phyloP scores from a whole-genome alignment of 2,113 vertebrate species.

The Cyanoliseus patagonus region DNA sequence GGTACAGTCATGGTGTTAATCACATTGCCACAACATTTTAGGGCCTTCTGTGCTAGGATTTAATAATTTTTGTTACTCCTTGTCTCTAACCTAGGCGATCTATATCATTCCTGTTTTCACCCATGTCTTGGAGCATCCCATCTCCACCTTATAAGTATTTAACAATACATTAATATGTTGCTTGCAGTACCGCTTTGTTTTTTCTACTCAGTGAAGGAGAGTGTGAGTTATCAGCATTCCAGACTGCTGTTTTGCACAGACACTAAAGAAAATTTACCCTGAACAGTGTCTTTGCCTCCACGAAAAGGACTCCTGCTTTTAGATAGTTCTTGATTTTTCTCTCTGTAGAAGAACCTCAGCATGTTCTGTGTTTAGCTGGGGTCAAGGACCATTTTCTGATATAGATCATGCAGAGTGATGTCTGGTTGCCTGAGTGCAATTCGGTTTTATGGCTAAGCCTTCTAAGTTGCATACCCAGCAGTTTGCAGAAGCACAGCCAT shows the following conservation, averaged over 20 bases:
- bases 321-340: neutral
- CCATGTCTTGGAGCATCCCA: neutral
- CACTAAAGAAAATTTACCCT: neutral
- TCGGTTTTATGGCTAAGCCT: neutral
- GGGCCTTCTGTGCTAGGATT: neutral
- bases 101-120: neutral
- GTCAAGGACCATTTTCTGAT: neutral
- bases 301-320: neutral
- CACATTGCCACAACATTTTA: neutral
- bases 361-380: neutral
- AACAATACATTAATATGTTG: neutral
- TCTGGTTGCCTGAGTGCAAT: neutral
- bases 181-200: neutral
- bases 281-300: neutral
- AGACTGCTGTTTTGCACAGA: neutral
- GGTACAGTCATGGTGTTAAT: constrained; percentile 69
- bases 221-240: neutral
- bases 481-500: neutral
- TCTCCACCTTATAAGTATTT: neutral
- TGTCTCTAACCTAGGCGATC: neutral
- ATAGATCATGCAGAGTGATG: neutral
- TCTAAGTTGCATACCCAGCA: neutral
- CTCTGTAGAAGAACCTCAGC: neutral
- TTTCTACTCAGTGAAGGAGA: neutral
- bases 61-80: neutral